phyloP scores from a whole-genome alignment of 2,113 vertebrate species.

The Glaucidium brasilianum region DNA sequence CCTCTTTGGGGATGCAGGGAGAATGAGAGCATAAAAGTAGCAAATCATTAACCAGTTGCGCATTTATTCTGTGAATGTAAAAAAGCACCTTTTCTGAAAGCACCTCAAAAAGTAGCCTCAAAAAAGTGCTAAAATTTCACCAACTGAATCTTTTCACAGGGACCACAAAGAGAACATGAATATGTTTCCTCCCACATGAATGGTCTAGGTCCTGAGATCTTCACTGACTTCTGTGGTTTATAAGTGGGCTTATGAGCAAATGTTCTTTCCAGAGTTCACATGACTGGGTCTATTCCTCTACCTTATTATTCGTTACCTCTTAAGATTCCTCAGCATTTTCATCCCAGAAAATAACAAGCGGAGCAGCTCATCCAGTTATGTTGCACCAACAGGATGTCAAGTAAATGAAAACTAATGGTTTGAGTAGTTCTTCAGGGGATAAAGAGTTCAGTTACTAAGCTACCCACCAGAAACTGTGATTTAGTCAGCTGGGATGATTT shows the following conservation, averaged over 20 bases:
- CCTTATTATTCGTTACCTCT: slow-evolving; percentile 28
- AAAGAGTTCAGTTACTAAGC: slow-evolving; percentile 67
- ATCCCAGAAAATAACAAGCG: slow-evolving; percentile 38
- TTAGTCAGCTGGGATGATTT: slow-evolving; percentile 65
- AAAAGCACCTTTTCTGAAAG: not conserved
- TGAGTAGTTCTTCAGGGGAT: slow-evolving; percentile 54
- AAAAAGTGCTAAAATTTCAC: not conserved
- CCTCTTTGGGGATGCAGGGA: not conserved
- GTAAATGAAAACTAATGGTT: slow-evolving; percentile 73
- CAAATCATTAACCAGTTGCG: not conserved
- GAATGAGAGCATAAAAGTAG: not conserved
- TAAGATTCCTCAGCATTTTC: slow-evolving; percentile 17
- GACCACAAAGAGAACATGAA: not conserved
- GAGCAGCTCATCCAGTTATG: slow-evolving; percentile 42
- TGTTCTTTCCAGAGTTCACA: not conserved
- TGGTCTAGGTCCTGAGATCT: not conserved
- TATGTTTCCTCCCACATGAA: not conserved
- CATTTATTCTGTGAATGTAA: not conserved
- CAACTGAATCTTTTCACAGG: not conserved
- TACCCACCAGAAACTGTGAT: slow-evolving; percentile 57
- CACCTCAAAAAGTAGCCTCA: not conserved
- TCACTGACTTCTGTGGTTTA: not conserved
- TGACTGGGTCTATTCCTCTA: not conserved
- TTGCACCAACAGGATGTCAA: slow-evolving; percentile 62
- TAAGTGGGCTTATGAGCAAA: not conserved